Conservation (phyloP, 2,113 vertebrate genomes). For the Salvelinus namaycush region DNA sequence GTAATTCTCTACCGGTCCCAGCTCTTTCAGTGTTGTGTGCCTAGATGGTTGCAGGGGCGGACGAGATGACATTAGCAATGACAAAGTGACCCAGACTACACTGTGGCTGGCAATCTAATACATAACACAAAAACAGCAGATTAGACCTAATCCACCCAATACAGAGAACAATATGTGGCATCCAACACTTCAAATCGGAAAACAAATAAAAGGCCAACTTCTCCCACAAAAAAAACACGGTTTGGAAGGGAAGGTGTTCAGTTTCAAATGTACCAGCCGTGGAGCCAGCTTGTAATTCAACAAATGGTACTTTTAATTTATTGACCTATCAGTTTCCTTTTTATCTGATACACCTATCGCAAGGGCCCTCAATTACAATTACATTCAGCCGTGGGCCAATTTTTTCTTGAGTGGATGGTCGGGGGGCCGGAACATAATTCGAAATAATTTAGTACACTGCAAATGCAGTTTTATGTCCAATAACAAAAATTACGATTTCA, state of each 20-base stretch:
- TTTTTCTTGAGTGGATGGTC: too few relatives aligned
- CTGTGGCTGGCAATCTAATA: conserved; percentile 56
- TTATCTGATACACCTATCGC: too few relatives aligned
- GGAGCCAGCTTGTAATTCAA: neutral
- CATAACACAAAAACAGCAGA: conserved; percentile 44
- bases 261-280: neutral
- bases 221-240: conserved; percentile 2
- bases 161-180: neutral
- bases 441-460: too few relatives aligned
- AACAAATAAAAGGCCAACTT: neutral
- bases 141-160: neutral
- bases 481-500: too few relatives aligned
- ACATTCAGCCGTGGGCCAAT: too few relatives aligned
- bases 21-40: conserved; percentile 17
- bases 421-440: too few relatives aligned
- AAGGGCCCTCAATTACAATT: too few relatives aligned
- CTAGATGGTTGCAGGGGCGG: conserved; percentile 33
- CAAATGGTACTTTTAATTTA: too few relatives aligned
- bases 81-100: conserved; percentile 51
- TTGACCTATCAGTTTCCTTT: too few relatives aligned
- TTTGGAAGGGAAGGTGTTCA: conserved; percentile 1
- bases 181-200: conserved; percentile 31
- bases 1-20: conserved; percentile 46
- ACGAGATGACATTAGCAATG: conserved; percentile 54
- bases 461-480: too few relatives aligned